Base-by-base conservation (phyloP, 1,140 invertebrate species). In the Heliconius himera region DNA sequence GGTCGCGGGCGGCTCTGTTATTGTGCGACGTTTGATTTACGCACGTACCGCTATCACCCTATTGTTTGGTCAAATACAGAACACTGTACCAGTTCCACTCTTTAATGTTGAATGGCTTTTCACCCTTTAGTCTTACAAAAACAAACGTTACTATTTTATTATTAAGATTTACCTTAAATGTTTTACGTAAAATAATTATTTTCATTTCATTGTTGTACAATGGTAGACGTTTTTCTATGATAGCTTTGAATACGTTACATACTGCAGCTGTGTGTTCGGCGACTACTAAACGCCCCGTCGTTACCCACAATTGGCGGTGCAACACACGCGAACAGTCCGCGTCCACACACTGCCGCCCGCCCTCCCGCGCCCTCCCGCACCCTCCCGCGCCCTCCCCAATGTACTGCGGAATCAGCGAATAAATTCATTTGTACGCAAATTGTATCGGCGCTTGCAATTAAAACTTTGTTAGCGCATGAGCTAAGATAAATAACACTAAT, bases 381-480 rank as follows among this genome's bases (percentile, higher is more conserved):
- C 29, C 75, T 73, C 73, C 73, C 77, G 60, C 74, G 66, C 82
- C 72, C 90, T 87, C 87, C 85, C 90, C 89, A 91, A 85, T 94
- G 91, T 91, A 93, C 90, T 90, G 87, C 90, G 89, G 89, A 93
- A 93, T 89, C 93, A 91, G 88, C 91, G 89, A 94, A 94, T 93
- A 94, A 94, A 93, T 94, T 94, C 93, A 94, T 94, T 94, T 94
- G 91, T 92, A 94, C 93, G 92, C 93, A 94, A 94, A 94, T 94
- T 92, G 91, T 94, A 94, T 94, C 89, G 93, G 93, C 92, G 90
- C 90, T 93, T 89, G 93, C 92, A 94, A 94, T 94, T 93, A 94
- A 94, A 94, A 94, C 92, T 94, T 94, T 94, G 91, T 88, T 93
- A 89, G 89, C 90, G 91, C 91, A 90, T 89, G 85, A 89, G 90